A percentile compares a stretch with the other conserved stretches of the same genome.
Evolutionary conservation across 2,888 invertebrate genomes (phyloP).

Genomic region (Frankliniella intonsa): DNA sequence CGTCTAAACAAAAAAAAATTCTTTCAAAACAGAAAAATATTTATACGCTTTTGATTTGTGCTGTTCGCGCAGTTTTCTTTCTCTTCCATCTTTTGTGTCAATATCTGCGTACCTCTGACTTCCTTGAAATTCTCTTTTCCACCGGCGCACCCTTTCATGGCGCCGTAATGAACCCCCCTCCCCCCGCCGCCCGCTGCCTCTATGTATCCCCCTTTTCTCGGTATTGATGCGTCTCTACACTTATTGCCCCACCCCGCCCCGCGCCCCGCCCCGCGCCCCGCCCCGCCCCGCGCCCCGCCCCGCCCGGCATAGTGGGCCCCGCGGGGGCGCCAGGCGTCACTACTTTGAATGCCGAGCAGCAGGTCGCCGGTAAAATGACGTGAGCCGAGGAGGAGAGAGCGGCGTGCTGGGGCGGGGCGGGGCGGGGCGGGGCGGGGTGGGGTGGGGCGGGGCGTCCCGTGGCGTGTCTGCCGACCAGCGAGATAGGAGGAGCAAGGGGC

Average conservation of each 20-base stretch:
- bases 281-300: too few species aligned
- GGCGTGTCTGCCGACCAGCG: not conserved
- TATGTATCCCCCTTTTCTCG: not conserved
- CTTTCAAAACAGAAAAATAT: too few species aligned
- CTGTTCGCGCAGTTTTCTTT: too few species aligned
- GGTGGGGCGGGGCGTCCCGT: too few species aligned
- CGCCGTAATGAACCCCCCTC: not conserved
- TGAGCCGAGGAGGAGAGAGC: not conserved
- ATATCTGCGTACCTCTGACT: too few species aligned
- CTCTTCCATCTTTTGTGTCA: too few species aligned
- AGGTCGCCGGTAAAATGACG: constrained; percentile 19
- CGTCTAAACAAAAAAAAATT: not conserved
- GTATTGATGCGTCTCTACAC: not conserved
- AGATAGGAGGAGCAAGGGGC: not conserved
- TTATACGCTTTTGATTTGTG: too few species aligned
- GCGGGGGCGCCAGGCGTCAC: not conserved
- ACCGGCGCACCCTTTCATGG: not conserved
- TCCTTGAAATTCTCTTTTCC: too few species aligned
- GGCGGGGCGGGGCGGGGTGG: too few species aligned
- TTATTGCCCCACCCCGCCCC: too few species aligned
- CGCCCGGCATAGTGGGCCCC: too few species aligned
- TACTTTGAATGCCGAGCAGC: constrained; percentile 16
- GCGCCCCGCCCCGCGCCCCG: too few species aligned
- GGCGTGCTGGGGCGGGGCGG: not conserved
- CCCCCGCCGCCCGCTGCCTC: not conserved